Base-by-base conservation (phyloP, 2,888 invertebrate genomes). In the Piscicola geometra region DNA sequence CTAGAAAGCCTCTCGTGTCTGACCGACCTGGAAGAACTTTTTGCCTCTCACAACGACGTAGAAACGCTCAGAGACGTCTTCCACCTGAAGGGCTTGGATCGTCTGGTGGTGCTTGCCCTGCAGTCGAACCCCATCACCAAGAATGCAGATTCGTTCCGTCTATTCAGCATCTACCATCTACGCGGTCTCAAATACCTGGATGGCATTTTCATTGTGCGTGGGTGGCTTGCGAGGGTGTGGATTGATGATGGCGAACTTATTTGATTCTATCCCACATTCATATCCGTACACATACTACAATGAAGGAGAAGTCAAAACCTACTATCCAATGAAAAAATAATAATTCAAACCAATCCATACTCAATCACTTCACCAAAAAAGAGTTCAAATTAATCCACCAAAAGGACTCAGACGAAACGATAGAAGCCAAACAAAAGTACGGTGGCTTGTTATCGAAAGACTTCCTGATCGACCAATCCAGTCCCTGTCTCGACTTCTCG, bases 121-220 rank as follows among this genome's bases (percentile, higher is more conserved):
- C 83, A 79, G 80, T 84, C 83, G 12, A 86, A 86, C 78, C 85
- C 84, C 21, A 81, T 86, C 36, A 80, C 82, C 32, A 83, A 84
- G 67, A 84, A 84, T 78, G 28, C 9, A 21, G 73, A 73, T 18
- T 47, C 32, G 47, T 86, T 85, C 78, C 80, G 86, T 60, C 80
- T 85, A 76, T 85, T 84, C 80, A 81, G 85, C 66, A 83, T 86
- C 76, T 86, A 84, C 78, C 85, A 86, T 78, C 82, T 86, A n/a
- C 83, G 82, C 76, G 79, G 81, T 52, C 80, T 86, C 50, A 84
- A 84, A 76, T 84, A 85, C 12, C 79, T 86, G 3, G 86, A 86
- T 82, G 85, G 85, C 18, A 78, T 79, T 64, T 82, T 84, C 41
- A 83, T 86, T 75, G 85, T 85, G 79, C 83, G 84, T 82, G 5